Percentiles rank a stretch among this genome's conserved stretches.
Conservation (phyloP, 2,113 vertebrate species). For the Brachyhypopomus gauderio region DNA sequence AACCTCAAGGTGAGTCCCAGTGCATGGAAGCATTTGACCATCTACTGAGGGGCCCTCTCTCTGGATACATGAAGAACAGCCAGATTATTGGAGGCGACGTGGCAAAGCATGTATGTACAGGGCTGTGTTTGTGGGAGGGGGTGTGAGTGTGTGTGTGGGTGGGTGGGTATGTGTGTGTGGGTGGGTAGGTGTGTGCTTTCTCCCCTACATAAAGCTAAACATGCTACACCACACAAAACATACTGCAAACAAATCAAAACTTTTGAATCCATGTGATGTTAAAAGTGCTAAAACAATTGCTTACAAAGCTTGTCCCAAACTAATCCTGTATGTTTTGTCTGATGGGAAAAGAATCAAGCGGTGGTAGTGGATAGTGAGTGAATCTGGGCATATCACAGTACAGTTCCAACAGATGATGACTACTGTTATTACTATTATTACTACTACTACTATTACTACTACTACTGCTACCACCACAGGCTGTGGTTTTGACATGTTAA, state of each 20-base stretch:
- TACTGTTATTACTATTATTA: not conserved
- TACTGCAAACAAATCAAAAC: too few relatives aligned
- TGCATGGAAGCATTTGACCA: constrained; percentile 88
- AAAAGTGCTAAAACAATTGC: not conserved
- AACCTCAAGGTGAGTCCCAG: constrained; percentile 74
- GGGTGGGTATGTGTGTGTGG: not conserved
- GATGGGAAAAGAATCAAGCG: not conserved
- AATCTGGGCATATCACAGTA: not conserved
- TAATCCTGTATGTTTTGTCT: not conserved
- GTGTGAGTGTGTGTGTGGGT: not conserved
- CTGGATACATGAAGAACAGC: constrained; percentile 87
- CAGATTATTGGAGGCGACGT: constrained; percentile 86
- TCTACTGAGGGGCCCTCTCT: constrained; percentile 81
- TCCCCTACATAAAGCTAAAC: not conserved
- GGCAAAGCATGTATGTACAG: constrained; percentile 88
- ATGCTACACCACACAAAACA: too few relatives aligned
- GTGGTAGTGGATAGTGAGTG: not conserved
- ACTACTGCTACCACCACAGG: too few relatives aligned
- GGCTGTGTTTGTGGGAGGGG: not conserved
- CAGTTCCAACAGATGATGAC: not conserved
- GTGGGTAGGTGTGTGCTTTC: not conserved
- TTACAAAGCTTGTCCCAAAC: not conserved
- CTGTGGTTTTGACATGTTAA: not conserved
- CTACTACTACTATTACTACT: not conserved
- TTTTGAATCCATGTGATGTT: not conserved